A percentile compares a stretch with the other conserved stretches of the same genome.
Evolutionary conservation across 2,888 invertebrate genomes (phyloP).

Genomic region (Lamproptera curius): DNA sequence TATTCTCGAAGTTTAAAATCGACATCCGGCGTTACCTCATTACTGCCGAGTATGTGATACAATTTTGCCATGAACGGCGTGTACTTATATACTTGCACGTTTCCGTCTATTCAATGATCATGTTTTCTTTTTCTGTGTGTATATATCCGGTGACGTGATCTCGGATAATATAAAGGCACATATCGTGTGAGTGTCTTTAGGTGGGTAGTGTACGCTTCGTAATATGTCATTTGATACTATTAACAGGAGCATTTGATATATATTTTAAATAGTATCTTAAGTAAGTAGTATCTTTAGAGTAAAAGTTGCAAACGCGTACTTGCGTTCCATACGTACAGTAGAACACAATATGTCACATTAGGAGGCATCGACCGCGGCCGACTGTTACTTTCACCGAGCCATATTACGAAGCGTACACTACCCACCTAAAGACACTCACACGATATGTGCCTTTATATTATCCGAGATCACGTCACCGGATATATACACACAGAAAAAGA

Average conservation of each 20-base stretch:
- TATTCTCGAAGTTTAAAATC: background rate
- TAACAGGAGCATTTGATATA: no score
- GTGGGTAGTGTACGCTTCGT: background rate
- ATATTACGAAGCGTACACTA: slow-evolving; percentile 29
- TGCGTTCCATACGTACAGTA: background rate
- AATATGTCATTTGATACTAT: no score
- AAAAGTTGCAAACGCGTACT: no score
- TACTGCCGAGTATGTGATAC: background rate
- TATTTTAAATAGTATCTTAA: no score
- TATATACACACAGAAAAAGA: background rate
- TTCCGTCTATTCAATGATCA: slow-evolving; percentile 1
- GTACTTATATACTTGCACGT: background rate
- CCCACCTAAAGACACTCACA: background rate
- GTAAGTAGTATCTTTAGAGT: no score
- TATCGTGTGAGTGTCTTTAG: no score
- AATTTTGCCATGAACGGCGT: background rate
- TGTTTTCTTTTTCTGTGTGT: background rate
- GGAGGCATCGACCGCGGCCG: slow-evolving; percentile 30
- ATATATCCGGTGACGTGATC: background rate
- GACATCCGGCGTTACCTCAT: background rate
- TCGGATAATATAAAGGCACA: background rate
- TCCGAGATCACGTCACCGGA: slow-evolving; percentile 1
- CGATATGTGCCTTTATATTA: background rate
- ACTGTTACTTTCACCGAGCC: slow-evolving; percentile 38
- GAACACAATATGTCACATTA: background rate